Percentiles rank a stretch among this genome's conserved stretches.
Evolutionary conservation across 2,113 vertebrate species (phyloP).

Genomic region (Gila orcuttii): DNA sequence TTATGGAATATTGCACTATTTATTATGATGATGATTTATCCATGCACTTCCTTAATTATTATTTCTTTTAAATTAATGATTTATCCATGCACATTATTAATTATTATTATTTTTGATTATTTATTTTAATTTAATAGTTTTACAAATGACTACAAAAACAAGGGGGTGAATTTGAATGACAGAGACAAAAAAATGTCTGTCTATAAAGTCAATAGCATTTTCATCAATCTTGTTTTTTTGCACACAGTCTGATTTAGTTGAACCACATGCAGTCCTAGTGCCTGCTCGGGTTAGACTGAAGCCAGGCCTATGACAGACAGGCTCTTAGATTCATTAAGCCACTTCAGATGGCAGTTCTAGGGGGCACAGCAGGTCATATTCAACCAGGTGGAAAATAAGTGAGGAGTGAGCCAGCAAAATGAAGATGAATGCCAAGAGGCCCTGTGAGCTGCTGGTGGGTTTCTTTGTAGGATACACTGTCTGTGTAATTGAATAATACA

Average conservation of each 20-base stretch:
- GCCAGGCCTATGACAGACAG: constrained; percentile 42
- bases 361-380: constrained; percentile 40
- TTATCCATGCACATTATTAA: too few species aligned
- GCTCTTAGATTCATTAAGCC: constrained; percentile 41
- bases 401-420: constrained; percentile 19
- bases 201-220: background rate
- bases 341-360: constrained; percentile 34
- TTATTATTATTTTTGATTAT: too few species aligned
- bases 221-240: background rate
- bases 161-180: background rate
- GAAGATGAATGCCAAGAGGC: constrained; percentile 26
- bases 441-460: constrained; percentile 16
- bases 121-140: background rate
- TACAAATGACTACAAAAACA: background rate
- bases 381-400: constrained; percentile 45
- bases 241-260: constrained; percentile 8
- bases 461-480: background rate
- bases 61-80: too few species aligned
- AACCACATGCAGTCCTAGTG: constrained; percentile 27
- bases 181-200: background rate
- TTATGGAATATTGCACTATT: too few species aligned
- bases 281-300: constrained; percentile 26
- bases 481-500: constrained; percentile 4
- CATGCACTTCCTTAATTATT: too few species aligned
- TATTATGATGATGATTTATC: too few species aligned